Evolutionary conservation across 1,140 invertebrate genomes (phyloP).

Genomic region (Diprion similis): DNA sequence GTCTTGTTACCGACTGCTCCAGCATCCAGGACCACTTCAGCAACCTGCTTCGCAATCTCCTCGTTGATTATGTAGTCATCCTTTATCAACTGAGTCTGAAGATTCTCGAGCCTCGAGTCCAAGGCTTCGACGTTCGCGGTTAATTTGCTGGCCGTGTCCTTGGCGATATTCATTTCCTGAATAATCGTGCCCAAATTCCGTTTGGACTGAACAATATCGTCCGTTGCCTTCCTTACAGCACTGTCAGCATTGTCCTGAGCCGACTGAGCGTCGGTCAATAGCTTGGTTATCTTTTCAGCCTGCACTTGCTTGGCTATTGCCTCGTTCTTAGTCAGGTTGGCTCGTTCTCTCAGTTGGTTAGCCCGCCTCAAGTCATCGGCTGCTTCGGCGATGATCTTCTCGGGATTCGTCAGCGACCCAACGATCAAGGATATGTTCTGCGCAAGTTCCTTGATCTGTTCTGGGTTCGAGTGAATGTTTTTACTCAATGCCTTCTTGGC

Average conservation of each 20-base stretch:
- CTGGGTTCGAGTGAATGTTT: constrained; percentile 77
- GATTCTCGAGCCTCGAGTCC: constrained; percentile 69
- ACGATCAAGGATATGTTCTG: constrained; percentile 86
- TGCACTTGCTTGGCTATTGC: constrained; percentile 43
- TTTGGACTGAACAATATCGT: constrained; percentile 79
- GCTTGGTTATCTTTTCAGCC: constrained; percentile 59
- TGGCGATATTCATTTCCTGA: constrained; percentile 76
- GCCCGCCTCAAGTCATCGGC: constrained; percentile 78
- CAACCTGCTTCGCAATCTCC: constrained; percentile 66
- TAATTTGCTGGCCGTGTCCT: constrained; percentile 76
- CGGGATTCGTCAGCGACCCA: constrained; percentile 85
- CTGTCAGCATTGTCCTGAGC: constrained; percentile 80
- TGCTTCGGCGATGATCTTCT: constrained; percentile 87
- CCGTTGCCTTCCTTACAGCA: constrained; percentile 81
- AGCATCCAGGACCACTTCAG: constrained; percentile 64
- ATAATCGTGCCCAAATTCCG: constrained; percentile 75
- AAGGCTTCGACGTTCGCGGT: constrained; percentile 72
- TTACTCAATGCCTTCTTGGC: constrained; percentile 78
- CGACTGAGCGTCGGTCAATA: constrained; percentile 72
- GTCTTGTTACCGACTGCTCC: constrained; percentile 64
- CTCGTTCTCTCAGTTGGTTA: constrained; percentile 75
- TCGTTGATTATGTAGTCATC: constrained; percentile 71
- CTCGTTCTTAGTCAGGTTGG: constrained; percentile 77
- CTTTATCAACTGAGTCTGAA: constrained; percentile 79
- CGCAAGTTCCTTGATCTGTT: constrained; percentile 85